A percentile compares a stretch with the other conserved stretches of the same genome.
phyloP scores from a whole-genome alignment of 2,797 vertebrate genomes.

The Chelon labrosus region DNA sequence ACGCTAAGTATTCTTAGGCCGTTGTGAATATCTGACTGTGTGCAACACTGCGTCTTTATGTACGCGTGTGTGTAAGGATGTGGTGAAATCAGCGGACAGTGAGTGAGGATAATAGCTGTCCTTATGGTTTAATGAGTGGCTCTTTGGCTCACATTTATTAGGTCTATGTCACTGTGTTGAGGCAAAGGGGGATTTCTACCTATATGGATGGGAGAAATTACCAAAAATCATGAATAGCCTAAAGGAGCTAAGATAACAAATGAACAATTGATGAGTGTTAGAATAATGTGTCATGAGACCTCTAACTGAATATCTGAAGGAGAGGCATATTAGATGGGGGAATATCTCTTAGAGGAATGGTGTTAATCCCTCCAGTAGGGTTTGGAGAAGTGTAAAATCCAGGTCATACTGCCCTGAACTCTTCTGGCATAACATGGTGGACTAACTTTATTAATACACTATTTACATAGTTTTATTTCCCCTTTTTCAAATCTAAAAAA shows the following conservation, averaged over 20 bases:
- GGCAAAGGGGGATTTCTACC: slow-evolving; percentile 27
- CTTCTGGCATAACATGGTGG: background rate
- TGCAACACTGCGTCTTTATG: slow-evolving; percentile 66
- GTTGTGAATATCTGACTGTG: slow-evolving; percentile 65
- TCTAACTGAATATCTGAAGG: background rate
- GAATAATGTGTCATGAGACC: slow-evolving; percentile 5
- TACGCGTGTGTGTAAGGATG: slow-evolving; percentile 49
- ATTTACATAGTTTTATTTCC: background rate
- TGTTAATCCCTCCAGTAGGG: slow-evolving; percentile 1
- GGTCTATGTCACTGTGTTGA: slow-evolving; percentile 32
- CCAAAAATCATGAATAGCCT: background rate
- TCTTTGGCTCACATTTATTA: slow-evolving; percentile 64
- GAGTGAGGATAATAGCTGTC: slow-evolving; percentile 61
- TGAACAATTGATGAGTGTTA: background rate
- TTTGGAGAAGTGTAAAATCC: background rate
- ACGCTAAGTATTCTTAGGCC: slow-evolving; percentile 65
- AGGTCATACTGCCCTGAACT: background rate
- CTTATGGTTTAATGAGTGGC: slow-evolving; percentile 69
- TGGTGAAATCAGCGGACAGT: slow-evolving; percentile 59
- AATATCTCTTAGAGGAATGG: slow-evolving; percentile 8
- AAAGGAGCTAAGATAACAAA: background rate
- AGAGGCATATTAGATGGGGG: background rate
- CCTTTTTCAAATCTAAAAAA: background rate
- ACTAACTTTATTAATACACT: background rate
- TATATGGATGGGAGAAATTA: background rate